phyloP scores from a whole-genome alignment of 2,797 vertebrate genomes.

The Myotis daubentonii region DNA sequence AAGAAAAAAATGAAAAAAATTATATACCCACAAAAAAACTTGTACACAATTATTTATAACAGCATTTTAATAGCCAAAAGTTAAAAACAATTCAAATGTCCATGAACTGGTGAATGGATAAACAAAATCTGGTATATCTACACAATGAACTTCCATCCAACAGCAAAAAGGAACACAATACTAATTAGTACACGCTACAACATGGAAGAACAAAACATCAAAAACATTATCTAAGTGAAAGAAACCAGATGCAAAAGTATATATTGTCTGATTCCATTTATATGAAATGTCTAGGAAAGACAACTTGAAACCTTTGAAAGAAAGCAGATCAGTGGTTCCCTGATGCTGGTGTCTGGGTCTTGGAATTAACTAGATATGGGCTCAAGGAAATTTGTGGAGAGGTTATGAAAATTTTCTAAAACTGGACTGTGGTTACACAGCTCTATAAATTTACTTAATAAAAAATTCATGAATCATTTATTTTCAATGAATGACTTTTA shows the following conservation, averaged over 20 bases:
- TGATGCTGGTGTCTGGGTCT: not conserved
- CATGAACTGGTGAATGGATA: not conserved
- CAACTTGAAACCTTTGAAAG: not conserved
- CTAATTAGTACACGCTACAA: not conserved
- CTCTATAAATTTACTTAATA: not conserved
- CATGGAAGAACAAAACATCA: conserved; percentile 32
- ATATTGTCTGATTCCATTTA: conserved; percentile 1
- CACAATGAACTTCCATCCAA: conserved; percentile 33
- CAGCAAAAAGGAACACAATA: conserved; percentile 42
- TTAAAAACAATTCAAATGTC: conserved; percentile 53
- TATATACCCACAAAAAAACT: not conserved
- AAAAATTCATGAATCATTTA: not conserved
- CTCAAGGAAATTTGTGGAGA: not conserved
- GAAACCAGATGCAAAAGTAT: not conserved
- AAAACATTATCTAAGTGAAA: conserved; percentile 45
- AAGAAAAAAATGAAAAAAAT: conserved; percentile 24
- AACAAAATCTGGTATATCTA: conserved; percentile 8
- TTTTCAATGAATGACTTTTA: conserved; percentile 8
- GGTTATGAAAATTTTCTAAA: not conserved
- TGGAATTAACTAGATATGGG: not conserved
- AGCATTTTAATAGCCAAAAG: conserved; percentile 30
- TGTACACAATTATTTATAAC: not conserved
- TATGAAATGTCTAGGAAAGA: conserved; percentile 1
- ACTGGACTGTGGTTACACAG: not conserved
- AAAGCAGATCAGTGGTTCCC: not conserved